Evolutionary conservation across 2,113 vertebrate genomes (phyloP).

Genomic region (Urocolius indicus): DNA sequence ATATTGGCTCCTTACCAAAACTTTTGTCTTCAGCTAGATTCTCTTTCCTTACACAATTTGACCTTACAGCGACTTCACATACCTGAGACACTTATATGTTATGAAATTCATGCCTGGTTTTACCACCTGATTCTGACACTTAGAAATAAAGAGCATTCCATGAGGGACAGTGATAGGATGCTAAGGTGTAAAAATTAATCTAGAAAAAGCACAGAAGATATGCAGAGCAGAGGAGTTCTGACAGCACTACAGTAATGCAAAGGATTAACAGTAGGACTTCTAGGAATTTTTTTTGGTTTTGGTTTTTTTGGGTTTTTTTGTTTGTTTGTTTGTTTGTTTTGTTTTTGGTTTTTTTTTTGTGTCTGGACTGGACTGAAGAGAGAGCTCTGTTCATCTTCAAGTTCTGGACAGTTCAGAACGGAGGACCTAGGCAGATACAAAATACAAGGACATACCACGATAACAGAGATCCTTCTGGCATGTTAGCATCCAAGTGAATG

Average conservation of each 20-base stretch:
- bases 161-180: background rate
- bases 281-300: background rate
- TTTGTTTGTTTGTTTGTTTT: too few relatives aligned
- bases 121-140: background rate
- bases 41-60: background rate
- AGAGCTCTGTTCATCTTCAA: background rate
- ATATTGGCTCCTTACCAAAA: background rate
- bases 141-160: conserved; percentile 3
- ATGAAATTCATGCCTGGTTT: background rate
- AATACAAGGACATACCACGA: background rate
- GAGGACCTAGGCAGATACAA: background rate
- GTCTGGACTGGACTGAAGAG: background rate
- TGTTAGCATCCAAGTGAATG: background rate
- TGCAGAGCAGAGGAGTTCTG: background rate
- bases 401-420: background rate
- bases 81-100: background rate
- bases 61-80: background rate
- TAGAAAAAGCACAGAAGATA: background rate
- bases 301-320: too few relatives aligned
- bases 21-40: background rate
- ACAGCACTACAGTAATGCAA: background rate
- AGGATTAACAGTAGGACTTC: background rate
- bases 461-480: background rate
- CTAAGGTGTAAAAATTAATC: conserved; percentile 14
- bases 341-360: background rate